A percentile compares a stretch with the other conserved stretches of the same genome.
These are phyloP conservation scores for Lycaena phlaeas DNA, from an alignment of 2,888 invertebrate species.

Conservation along the genomic window DNA sequence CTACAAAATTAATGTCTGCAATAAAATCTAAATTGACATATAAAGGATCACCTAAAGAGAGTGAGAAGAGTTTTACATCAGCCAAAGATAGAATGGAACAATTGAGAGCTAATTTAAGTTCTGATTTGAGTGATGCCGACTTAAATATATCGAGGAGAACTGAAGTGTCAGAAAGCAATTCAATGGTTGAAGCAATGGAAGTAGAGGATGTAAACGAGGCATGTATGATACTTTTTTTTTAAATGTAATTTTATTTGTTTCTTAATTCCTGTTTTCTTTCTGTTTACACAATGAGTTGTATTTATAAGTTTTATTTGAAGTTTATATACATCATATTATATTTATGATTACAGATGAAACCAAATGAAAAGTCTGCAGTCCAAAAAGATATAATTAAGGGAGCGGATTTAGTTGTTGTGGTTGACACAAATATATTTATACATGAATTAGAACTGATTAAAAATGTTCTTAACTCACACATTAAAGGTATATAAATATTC, in stretches of 20 bases:
- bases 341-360: slow-evolving; percentile 39
- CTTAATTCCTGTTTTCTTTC: too few species aligned
- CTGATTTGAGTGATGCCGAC: slow-evolving; percentile 23
- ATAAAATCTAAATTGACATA: slow-evolving; percentile 56
- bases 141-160: slow-evolving; percentile 1
- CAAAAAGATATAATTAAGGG: slow-evolving; percentile 29
- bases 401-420: slow-evolving; percentile 47
- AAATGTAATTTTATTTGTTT: slow-evolving; percentile 5
- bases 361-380: slow-evolving; percentile 26
- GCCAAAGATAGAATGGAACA: slow-evolving; percentile 45
- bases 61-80: slow-evolving; percentile 26
- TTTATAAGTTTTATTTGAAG: too few species aligned
- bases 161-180: background rate
- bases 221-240: slow-evolving; percentile 14
- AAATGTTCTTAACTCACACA: slow-evolving; percentile 53
- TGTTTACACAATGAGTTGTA: too few species aligned
- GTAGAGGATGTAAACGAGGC: slow-evolving; percentile 47
- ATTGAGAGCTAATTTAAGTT: slow-evolving; percentile 34
- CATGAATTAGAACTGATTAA: slow-evolving; percentile 56
- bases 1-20: slow-evolving; percentile 55
- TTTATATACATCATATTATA: too few species aligned
- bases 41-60: slow-evolving; percentile 34
- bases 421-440: slow-evolving; percentile 67
- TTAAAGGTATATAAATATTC: slow-evolving; percentile 60
- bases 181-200: slow-evolving; percentile 46